Conservation (phyloP, 2,888 invertebrate genomes). For the Conops quadrifasciatus region DNA sequence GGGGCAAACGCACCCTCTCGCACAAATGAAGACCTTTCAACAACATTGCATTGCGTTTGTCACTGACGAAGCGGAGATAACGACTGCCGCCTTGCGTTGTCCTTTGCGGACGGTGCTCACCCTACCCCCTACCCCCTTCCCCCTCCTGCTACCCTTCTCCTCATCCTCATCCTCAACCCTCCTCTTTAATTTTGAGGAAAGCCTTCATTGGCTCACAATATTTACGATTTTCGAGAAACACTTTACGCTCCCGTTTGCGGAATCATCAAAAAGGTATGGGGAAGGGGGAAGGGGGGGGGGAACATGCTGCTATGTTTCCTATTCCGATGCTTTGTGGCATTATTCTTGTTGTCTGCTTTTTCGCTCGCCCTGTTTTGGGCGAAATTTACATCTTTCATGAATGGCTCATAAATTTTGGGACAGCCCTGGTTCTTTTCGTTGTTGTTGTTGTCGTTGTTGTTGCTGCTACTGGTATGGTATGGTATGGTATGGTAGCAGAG, state of each 20-base stretch:
- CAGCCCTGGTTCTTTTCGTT: background rate
- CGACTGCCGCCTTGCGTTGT: background rate
- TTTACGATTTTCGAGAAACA: conserved; percentile 18
- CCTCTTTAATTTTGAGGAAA: background rate
- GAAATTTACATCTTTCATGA: conserved; percentile 24
- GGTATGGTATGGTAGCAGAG: background rate
- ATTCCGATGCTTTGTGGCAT: background rate
- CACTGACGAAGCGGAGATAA: no score
- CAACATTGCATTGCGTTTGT: background rate
- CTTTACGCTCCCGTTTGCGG: background rate
- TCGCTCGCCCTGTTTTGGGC: background rate
- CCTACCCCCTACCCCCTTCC: background rate
- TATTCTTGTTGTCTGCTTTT: background rate
- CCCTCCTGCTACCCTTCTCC: background rate
- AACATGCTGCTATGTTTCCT: background rate
- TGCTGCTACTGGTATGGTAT: background rate
- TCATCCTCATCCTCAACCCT: background rate
- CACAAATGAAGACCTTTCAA: background rate
- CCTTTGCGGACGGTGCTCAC: background rate
- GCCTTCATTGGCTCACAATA: conserved; percentile 10
- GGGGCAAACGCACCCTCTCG: background rate
- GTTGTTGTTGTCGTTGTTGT: background rate
- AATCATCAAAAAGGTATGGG: no score
- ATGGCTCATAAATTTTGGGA: conserved; percentile 14
- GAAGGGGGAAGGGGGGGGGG: no score